These are phyloP conservation scores for Papilio helenus DNA, from an alignment of 1,140 invertebrate genomes.

Conservation along the genomic window DNA sequence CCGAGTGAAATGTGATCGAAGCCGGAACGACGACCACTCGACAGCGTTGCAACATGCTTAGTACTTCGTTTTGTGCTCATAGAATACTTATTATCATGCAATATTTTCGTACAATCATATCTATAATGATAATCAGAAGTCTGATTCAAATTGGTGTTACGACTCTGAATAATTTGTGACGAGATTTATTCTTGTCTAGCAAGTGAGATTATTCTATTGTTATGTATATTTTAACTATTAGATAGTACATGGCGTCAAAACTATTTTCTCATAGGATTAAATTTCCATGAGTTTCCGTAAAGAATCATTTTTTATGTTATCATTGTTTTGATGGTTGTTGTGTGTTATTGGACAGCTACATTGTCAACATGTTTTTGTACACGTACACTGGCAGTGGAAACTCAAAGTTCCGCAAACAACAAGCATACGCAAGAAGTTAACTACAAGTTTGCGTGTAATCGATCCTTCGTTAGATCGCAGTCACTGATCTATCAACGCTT, in stretches of 20 bases:
- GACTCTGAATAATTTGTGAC: neutral
- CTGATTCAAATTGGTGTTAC: neutral
- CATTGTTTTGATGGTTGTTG: too few species aligned
- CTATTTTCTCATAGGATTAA: too few species aligned
- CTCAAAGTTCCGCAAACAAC: neutral
- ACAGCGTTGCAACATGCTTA: conserved; percentile 32
- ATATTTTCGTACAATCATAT: conserved; percentile 17
- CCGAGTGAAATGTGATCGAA: conserved; percentile 63
- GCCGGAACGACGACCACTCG: conserved; percentile 40
- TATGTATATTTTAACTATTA: too few species aligned
- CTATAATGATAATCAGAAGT: conserved; percentile 8
- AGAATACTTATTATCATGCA: conserved; percentile 1
- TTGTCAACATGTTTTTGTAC: neutral
- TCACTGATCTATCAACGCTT: conserved; percentile 7
- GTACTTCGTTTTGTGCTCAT: conserved; percentile 18
- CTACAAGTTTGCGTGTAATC: neutral
- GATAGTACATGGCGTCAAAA: too few species aligned
- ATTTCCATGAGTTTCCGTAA: too few species aligned
- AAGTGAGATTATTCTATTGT: too few species aligned
- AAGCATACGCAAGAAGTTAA: neutral
- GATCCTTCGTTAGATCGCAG: conserved; percentile 4
- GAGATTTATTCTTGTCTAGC: neutral
- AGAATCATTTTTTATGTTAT: too few species aligned
- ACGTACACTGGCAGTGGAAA: neutral
- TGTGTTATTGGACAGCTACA: too few species aligned